These are phyloP conservation scores for Megaceryle torquata DNA, from an alignment of 2,113 vertebrate genomes.

Conservation along the genomic window DNA sequence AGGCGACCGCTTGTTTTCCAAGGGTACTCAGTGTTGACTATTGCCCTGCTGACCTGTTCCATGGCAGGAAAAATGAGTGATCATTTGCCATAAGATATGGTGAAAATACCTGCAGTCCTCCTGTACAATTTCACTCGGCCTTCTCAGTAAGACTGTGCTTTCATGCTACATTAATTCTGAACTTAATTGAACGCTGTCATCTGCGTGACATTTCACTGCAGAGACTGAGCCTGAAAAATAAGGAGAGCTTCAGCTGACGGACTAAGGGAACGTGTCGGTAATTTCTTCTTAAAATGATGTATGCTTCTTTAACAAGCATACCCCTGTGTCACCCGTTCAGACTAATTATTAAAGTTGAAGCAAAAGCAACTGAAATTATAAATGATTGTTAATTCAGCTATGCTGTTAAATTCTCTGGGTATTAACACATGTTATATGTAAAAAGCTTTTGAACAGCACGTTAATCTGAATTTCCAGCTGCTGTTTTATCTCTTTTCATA, in stretches of 20 bases:
- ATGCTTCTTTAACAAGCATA: background rate
- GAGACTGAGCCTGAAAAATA: conserved; percentile 4
- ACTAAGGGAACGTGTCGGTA: background rate
- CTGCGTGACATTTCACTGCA: conserved; percentile 31
- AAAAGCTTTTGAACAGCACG: background rate
- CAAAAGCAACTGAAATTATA: background rate
- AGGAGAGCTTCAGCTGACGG: background rate
- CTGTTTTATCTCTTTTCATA: background rate
- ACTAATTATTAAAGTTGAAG: background rate
- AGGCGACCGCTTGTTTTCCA: background rate
- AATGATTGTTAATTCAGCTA: background rate
- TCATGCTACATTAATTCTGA: conserved; percentile 64
- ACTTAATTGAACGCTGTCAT: conserved; percentile 63
- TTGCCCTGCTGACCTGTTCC: background rate
- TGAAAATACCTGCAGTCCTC: conserved; percentile 34
- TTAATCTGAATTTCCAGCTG: background rate
- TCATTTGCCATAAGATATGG: conserved; percentile 22
- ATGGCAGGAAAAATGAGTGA: conserved; percentile 23
- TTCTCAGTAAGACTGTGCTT: background rate
- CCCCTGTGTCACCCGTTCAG: background rate
- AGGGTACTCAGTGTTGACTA: background rate
- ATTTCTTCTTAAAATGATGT: background rate
- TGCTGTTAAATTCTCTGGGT: background rate
- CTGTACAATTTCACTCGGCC: conserved; percentile 31
- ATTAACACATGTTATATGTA: background rate